These are phyloP conservation scores for Pseudococcus viburni DNA, from an alignment of 2,888 invertebrate species.

Conservation along the genomic window DNA sequence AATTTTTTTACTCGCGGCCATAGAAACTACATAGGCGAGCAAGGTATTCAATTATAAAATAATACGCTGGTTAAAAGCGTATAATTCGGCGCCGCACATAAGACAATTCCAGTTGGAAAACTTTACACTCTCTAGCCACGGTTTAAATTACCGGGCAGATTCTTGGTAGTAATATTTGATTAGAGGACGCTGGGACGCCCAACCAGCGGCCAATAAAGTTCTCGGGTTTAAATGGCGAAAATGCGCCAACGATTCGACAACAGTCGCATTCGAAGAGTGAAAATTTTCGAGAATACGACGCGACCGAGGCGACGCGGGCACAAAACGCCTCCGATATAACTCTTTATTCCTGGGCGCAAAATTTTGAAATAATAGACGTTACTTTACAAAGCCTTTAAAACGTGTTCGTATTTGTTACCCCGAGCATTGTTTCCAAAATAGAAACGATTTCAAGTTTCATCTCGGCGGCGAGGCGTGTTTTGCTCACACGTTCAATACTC, in stretches of 20 bases:
- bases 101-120: constrained; percentile 12
- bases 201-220: background rate
- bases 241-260: background rate
- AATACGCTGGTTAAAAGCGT: constrained; percentile 30
- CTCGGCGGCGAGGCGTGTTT: background rate
- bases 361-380: constrained; percentile 52
- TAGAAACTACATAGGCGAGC: background rate
- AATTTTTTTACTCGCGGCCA: background rate
- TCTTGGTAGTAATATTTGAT: constrained; percentile 33
- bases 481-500: constrained; percentile 13
- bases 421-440: constrained; percentile 24
- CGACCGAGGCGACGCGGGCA: no score
- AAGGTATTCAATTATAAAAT: constrained; percentile 46
- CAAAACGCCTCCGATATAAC: constrained; percentile 4
- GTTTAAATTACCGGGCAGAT: constrained; percentile 47
- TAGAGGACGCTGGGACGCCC: background rate
- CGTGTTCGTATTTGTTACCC: constrained; percentile 41
- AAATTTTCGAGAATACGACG: no score
- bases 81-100: background rate
- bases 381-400: constrained; percentile 43
- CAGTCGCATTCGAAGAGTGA: background rate
- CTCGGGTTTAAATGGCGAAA: background rate
- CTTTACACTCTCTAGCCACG: background rate
- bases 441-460: constrained; percentile 39
- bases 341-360: constrained; percentile 23